Evolutionary conservation across 2,888 invertebrate species (phyloP).

Genomic region (Neoscelio sp.): DNA sequence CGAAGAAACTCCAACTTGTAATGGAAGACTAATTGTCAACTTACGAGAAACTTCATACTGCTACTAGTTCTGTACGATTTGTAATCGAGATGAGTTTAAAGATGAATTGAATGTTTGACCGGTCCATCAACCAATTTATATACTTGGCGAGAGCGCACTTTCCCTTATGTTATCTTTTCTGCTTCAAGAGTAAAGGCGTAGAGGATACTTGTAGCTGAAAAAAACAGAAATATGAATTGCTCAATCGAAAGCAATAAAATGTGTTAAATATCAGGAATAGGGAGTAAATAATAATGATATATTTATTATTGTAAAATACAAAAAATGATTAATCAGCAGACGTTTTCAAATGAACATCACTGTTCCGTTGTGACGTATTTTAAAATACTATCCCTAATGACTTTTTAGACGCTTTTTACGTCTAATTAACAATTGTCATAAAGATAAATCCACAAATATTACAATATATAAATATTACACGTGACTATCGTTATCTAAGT

Average conservation of each 20-base stretch:
- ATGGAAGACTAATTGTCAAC: constrained; percentile 61
- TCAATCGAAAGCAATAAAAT: constrained; percentile 58
- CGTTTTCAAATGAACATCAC: no score
- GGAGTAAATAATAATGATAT: no score
- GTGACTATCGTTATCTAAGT: no score
- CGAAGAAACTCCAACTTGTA: constrained; percentile 9
- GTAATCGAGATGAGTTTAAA: constrained; percentile 71
- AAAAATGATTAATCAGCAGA: no score
- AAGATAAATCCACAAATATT: no score
- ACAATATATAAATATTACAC: no score
- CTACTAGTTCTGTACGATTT: constrained; percentile 52
- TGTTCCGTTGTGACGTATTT: no score
- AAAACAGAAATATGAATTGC: constrained; percentile 37
- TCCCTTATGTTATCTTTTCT: constrained; percentile 69
- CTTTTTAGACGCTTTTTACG: no score
- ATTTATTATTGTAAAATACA: no score
- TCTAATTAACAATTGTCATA: no score
- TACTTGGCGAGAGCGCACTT: constrained; percentile 74
- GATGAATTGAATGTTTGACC: constrained; percentile 73
- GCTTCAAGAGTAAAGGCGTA: constrained; percentile 65
- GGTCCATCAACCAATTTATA: constrained; percentile 77
- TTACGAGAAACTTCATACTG: constrained; percentile 80
- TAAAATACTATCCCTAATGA: no score
- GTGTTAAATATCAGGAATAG: no score
- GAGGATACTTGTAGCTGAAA: constrained; percentile 35